A percentile compares a stretch with the other conserved stretches of the same genome.
Conservation (phyloP, 1,140 invertebrate genomes). For the Mamestra configurata region DNA sequence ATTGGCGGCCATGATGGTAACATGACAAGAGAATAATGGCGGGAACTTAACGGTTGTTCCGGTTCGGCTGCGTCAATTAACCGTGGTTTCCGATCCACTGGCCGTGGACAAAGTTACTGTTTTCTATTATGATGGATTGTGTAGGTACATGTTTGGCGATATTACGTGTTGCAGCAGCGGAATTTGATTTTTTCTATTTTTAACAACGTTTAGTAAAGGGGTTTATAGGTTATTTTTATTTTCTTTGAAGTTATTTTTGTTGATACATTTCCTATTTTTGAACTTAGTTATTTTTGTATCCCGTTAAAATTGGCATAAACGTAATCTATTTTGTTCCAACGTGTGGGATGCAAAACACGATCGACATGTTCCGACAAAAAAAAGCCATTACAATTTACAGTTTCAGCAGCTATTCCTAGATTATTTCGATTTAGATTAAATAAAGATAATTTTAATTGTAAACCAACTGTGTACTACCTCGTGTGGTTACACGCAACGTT, state of each 20-base stretch:
- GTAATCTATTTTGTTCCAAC: too few species aligned
- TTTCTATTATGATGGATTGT: slow-evolving; percentile 47
- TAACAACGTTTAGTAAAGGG: not conserved
- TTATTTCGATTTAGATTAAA: slow-evolving; percentile 35
- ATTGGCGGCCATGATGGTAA: slow-evolving; percentile 46
- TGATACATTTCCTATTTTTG: not conserved
- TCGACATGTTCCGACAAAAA: not conserved
- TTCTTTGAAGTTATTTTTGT: not conserved
- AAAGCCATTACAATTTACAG: not conserved
- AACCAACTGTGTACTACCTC: not conserved
- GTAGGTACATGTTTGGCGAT: slow-evolving; percentile 10
- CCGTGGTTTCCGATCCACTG: slow-evolving; percentile 72
- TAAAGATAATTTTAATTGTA: slow-evolving; percentile 29
- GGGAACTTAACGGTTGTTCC: slow-evolving; percentile 59
- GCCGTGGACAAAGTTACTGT: slow-evolving; percentile 58
- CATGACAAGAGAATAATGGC: slow-evolving; percentile 55
- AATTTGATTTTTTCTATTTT: not conserved
- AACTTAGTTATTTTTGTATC: not conserved
- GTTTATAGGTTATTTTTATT: not conserved
- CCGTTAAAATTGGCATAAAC: too few species aligned
- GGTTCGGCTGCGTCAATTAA: slow-evolving; percentile 61
- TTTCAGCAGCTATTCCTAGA: slow-evolving; percentile 1
- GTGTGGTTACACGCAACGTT: slow-evolving; percentile 60
- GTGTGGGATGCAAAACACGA: not conserved
- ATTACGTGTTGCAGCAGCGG: not conserved